Evolutionary conservation across 2,113 vertebrate genomes (phyloP), one percentile per base, ranked within the genome.

Genomic region (Notothenia rossii): DNA sequence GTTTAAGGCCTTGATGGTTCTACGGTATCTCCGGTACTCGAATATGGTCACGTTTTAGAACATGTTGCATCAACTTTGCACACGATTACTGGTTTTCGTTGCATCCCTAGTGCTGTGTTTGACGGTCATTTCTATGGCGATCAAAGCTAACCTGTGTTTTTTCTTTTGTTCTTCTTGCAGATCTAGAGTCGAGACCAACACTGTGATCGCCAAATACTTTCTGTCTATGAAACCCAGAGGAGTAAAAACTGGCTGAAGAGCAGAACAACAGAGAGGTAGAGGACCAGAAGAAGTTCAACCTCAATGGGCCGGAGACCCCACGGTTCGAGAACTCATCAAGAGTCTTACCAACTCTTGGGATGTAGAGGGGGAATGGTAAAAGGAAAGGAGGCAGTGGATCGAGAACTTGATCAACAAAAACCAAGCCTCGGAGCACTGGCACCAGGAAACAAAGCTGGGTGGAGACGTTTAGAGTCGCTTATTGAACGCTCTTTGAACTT

Each of bases 111-210:
- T 40, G 5, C 36, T 40, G 2, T 55, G 20, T 29, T 12, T 10
- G 11, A n/a, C 50, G n/a, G 5, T 14, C 4, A n/a, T 64, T 53
- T 36, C 8, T 18, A 3, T 12, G 20, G 53, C 36, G 1, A 0
- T 22, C 61, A 25, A 68, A 18, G 56, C 20, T 87, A 14, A 87
- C 49, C 58, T 17, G 9, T 33, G 36, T 40, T 40, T 73, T 40
- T 45, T 67, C 6, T 56, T 61, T 33, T 72, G 4, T 45, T 62
- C 59, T 18, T 18, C 7, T n/a, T 43, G 2, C 75, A 95, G 95
- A 85, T 82, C 89, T 62, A 69, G 77, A 18, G 54, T 89, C 13
- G 82, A 70, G 69, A 72, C 83, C 69, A 95, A 95, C 66, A 63
- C 45, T 10, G 77, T 13, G 3, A 56, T 82, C 0, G 72, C 81